phyloP scores from a whole-genome alignment of 1,140 invertebrate genomes.

The Zaprionus tsacasi region DNA sequence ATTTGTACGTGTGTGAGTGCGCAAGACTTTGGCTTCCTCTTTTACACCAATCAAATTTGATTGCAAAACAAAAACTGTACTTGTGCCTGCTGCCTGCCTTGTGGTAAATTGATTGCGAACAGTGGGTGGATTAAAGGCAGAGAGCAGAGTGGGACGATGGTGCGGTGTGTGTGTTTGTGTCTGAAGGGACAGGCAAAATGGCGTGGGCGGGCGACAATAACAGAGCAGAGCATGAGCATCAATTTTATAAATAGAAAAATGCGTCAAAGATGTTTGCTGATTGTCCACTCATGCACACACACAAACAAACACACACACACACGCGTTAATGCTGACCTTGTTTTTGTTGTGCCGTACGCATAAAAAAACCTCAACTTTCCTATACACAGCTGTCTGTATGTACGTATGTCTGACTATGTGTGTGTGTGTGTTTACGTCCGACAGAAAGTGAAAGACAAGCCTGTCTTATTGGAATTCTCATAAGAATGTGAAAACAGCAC shows the following conservation, averaged over 20 bases:
- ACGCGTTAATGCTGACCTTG: constrained; percentile 40
- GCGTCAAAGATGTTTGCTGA: constrained; percentile 39
- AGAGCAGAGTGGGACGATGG: too few relatives aligned
- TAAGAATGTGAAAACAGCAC: constrained; percentile 69
- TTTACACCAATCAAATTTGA: constrained; percentile 30
- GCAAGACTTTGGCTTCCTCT: constrained; percentile 19
- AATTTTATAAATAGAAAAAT: constrained; percentile 40
- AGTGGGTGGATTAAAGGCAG: neutral
- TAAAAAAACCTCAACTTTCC: constrained; percentile 38
- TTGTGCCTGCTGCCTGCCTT: constrained; percentile 1
- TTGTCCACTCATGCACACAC: constrained; percentile 12
- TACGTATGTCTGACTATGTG: too few relatives aligned
- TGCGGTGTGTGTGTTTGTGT: neutral
- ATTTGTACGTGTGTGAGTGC: neutral
- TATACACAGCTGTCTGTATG: constrained; percentile 12
- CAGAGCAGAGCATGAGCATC: neutral
- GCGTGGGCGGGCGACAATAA: constrained; percentile 23
- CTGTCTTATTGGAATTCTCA: constrained; percentile 77
- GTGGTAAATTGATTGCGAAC: constrained; percentile 16
- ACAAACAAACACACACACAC: neutral
- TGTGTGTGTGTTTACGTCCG: constrained; percentile 18
- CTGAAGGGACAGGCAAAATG: constrained; percentile 18
- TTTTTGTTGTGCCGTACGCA: constrained; percentile 41
- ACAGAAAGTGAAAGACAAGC: constrained; percentile 73
- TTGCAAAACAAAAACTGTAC: constrained; percentile 51